Conservation (phyloP, 2,888 invertebrate species). For the Erebia epiphron region DNA sequence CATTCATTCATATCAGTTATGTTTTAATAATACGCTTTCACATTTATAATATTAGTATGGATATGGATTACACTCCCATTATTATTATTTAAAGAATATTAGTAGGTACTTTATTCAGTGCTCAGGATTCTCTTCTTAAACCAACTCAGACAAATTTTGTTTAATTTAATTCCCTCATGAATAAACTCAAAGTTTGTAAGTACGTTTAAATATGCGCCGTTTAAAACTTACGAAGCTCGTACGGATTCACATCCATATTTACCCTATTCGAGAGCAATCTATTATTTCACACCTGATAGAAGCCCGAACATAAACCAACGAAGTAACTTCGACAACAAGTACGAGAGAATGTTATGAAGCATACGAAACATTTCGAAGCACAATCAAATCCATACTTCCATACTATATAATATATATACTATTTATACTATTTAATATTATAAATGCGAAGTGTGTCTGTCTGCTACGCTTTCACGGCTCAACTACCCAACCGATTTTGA, state of each 20-base stretch:
- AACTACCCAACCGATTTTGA: no score
- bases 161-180: not conserved
- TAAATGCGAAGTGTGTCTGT: no score
- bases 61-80: no score
- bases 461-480: no score
- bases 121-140: not conserved
- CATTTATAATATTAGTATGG: no score
- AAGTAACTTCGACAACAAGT: not conserved
- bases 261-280: not conserved
- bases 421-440: no score
- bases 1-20: no score
- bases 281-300: not conserved
- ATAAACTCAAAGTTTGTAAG: not conserved
- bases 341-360: not conserved
- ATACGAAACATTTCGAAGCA: not conserved
- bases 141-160: not conserved
- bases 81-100: no score
- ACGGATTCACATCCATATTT: not conserved
- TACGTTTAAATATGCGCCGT: not conserved
- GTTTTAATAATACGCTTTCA: no score
- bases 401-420: no score
- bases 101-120: no score
- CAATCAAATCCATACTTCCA: no score
- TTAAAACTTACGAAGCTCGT: not conserved
- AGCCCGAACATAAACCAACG: not conserved